Evolutionary conservation across 2,888 invertebrate genomes (phyloP).

Genomic region (Cabera pusaria): DNA sequence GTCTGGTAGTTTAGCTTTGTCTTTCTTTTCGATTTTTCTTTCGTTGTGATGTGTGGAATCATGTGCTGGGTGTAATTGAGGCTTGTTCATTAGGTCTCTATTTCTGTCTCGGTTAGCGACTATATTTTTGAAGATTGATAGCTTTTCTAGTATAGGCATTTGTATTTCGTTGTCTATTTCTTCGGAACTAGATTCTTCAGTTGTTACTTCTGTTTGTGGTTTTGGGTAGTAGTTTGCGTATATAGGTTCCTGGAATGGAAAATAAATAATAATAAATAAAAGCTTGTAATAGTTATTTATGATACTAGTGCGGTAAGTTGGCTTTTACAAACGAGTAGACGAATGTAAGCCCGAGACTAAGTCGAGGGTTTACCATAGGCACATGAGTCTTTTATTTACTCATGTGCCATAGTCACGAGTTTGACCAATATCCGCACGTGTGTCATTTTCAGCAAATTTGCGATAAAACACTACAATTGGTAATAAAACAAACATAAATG

Average conservation of each 20-base stretch:
- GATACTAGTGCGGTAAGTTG: too few species aligned
- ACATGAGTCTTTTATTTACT: too few species aligned
- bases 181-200: conserved; percentile 32
- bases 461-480: too few species aligned
- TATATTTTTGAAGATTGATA: conserved; percentile 66
- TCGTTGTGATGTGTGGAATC: conserved; percentile 59
- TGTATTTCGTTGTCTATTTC: conserved; percentile 54
- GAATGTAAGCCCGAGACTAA: too few species aligned
- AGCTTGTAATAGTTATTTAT: too few species aligned
- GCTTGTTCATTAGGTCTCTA: conserved; percentile 51
- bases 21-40: conserved; percentile 70
- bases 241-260: conserved; percentile 62
- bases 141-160: conserved; percentile 56
- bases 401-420: too few species aligned
- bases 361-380: too few species aligned
- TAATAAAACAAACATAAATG: too few species aligned
- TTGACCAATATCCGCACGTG: too few species aligned
- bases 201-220: conserved; percentile 11
- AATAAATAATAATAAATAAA: too few species aligned
- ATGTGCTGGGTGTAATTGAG: conserved; percentile 66
- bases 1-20: conserved; percentile 50
- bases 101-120: conserved; percentile 52
- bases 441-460: too few species aligned
- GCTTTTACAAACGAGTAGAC: too few species aligned
- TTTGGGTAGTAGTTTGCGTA: conserved; percentile 45